Evolutionary conservation across 2,888 invertebrate genomes (phyloP).

Genomic region (Drosophila vallismaia): DNA sequence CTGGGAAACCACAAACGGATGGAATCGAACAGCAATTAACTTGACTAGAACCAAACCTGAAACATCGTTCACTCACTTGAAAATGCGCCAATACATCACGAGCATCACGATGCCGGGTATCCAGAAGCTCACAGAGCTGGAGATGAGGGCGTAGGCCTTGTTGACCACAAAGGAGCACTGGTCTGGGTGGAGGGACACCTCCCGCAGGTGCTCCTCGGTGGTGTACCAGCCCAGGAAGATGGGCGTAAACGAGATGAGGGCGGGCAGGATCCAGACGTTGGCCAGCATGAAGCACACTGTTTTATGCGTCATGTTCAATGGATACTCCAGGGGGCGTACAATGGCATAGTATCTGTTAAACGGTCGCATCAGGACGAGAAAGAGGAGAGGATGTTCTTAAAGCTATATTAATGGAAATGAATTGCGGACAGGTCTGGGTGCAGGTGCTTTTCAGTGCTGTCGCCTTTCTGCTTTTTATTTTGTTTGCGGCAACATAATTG

Average conservation of each 20-base stretch:
- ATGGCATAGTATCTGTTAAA: conserved; percentile 93
- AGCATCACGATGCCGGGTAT: conserved; percentile 96
- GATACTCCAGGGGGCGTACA: conserved; percentile 96
- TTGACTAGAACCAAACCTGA: conserved; percentile 17
- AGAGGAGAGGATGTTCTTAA: conserved; percentile 2
- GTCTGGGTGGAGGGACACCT: conserved; percentile 87
- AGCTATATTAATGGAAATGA: conserved; percentile 39
- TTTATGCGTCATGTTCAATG: conserved; percentile 94
- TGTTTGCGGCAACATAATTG: conserved; percentile 21
- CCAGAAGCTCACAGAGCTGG: conserved; percentile 96
- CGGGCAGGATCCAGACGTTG: conserved; percentile 96
- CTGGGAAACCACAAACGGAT: conserved; percentile 76
- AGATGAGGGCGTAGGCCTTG: conserved; percentile 93
- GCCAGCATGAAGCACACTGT: conserved; percentile 92
- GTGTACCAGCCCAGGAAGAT: conserved; percentile 98
- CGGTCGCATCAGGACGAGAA: not conserved
- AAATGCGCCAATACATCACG: conserved; percentile 94
- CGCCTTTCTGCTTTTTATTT: not conserved
- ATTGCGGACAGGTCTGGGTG: conserved; percentile 17
- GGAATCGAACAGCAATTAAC: conserved; percentile 24
- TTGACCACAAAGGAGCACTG: conserved; percentile 94
- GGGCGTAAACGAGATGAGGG: conserved; percentile 95
- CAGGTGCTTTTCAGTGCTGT: conserved; percentile 17
- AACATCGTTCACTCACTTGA: conserved; percentile 82
- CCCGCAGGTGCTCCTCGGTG: conserved; percentile 89